A percentile compares a stretch with the other conserved stretches of the same genome.
Evolutionary conservation across 2,113 vertebrate species (phyloP).

Genomic region (Nymphicus hollandicus): DNA sequence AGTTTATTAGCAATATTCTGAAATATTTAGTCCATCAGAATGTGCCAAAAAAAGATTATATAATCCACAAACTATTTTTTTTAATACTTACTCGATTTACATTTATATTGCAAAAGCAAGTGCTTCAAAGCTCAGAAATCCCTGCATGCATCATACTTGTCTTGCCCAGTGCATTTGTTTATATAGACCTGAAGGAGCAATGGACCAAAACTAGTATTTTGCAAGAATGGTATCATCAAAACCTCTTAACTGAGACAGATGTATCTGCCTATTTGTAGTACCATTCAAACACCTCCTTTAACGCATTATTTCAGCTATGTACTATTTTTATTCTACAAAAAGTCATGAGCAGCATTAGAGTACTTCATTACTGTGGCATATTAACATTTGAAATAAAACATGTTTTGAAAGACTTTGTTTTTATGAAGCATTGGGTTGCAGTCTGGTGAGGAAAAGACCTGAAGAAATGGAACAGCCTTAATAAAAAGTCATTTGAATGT

Average conservation of each 20-base stretch:
- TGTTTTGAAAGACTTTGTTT: neutral
- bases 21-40: neutral
- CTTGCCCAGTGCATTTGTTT: neutral
- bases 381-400: neutral
- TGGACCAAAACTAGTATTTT: neutral
- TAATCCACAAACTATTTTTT: neutral
- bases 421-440: neutral
- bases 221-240: neutral
- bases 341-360: neutral
- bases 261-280: neutral
- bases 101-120: constrained; percentile 8
- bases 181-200: neutral
- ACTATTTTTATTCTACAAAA: neutral
- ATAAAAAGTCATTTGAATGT: constrained; percentile 30
- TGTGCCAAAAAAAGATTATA: neutral
- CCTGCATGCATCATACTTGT: neutral
- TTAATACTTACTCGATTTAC: neutral
- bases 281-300: neutral
- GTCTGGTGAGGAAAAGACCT: neutral
- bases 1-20: neutral
- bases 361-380: neutral
- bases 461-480: neutral
- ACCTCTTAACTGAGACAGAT: neutral
- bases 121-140: neutral
- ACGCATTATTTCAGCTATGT: neutral